Evolutionary conservation across 92 coral and sea anemone species (phyloP), one percentile per base, ranked within the genome.

Genomic region (Palythoa caribaeorum): DNA sequence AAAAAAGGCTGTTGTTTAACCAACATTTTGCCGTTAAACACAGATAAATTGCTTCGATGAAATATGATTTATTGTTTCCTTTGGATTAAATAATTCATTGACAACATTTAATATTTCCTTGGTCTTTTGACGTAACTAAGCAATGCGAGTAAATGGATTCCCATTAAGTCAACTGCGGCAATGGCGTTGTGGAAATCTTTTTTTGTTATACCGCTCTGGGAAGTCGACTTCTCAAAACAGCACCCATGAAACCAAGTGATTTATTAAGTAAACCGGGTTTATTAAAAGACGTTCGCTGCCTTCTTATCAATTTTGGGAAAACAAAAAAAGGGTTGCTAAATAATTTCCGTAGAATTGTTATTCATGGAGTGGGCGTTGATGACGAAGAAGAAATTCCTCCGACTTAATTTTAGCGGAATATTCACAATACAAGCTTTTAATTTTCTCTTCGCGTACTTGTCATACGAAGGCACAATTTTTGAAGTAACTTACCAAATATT

Each of bases 41-140:
- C 60, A 17, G 86, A 66, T 60, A 81, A 81, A 81, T 51, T 81
- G 76, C 21, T 21, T 47, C n/a, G 62, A 81, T 68, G 75, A 40
- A 40, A 65, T 36, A 36, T 81, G 60, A 81, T 81, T 53, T 19
- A 65, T 81, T 48, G 76, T 17, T 81, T 81, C 76, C 76, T 44
- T 65, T 65, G 38, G 55, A 78, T 78, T 78, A 78, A 54, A 70
- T 47, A 55, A 44, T 66, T 81, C 62, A 19, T 51, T 66, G 85
- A 47, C 86, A 81, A 48, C 63, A 47, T 36, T 51, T 44, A 81
- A 81, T 66, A 66, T 62, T 81, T 81, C 86, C 86, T 81, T 11
- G 40, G 86, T 57, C 62, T 2, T 38, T 44, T 81, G 86, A 15
- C 86, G 86, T 81, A 81, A 81, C 86, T 44, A 9, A 35, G 86